Conservation (phyloP, 1,140 invertebrate genomes). For the Carposina sasakii region DNA sequence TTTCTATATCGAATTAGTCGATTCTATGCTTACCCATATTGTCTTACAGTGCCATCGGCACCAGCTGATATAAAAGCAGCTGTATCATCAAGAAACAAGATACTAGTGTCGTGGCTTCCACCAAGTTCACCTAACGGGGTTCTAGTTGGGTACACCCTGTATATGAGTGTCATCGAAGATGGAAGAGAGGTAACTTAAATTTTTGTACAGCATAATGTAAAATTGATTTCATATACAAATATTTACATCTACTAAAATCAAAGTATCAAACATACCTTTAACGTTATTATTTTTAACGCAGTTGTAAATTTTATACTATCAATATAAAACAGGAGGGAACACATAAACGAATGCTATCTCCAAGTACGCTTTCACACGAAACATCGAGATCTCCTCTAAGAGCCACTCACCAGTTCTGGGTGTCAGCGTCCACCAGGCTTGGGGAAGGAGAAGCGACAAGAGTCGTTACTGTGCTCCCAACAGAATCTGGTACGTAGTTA, state of each 20-base stretch:
- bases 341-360: constrained; percentile 79
- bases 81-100: constrained; percentile 85
- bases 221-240: no score
- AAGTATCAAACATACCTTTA: no score
- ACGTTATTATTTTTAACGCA: no score
- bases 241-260: no score
- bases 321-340: constrained; percentile 80
- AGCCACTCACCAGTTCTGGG: constrained; percentile 86
- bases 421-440: constrained; percentile 84
- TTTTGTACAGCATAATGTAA: no score
- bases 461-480: constrained; percentile 82
- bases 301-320: no score
- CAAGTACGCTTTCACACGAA: constrained; percentile 79
- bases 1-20: no score
- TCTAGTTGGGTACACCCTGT: constrained; percentile 85
- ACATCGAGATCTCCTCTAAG: constrained; percentile 81
- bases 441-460: constrained; percentile 86
- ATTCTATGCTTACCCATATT: no score
- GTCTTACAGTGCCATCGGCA: constrained; percentile 82
- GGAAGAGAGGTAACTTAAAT: constrained; percentile 80
- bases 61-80: constrained; percentile 92
- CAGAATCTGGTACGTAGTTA: constrained; percentile 77
- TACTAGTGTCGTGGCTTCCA: constrained; percentile 90
- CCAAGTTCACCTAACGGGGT: constrained; percentile 83
- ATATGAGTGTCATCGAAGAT: constrained; percentile 84